Evolutionary conservation across 1,140 invertebrate genomes (phyloP).

Genomic region (Atopsyche davidsoni): DNA sequence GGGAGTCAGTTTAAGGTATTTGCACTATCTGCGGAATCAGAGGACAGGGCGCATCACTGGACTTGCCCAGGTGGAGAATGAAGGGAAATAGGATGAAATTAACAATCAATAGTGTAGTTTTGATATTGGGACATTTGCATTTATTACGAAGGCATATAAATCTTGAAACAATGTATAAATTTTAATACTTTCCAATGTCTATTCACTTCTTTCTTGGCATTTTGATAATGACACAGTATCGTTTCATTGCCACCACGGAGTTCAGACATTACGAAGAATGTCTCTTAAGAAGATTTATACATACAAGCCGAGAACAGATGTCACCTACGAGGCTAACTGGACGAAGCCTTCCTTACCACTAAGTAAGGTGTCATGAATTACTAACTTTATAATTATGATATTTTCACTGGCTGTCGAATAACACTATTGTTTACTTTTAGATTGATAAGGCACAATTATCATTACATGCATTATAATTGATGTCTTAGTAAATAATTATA

Average conservation of each 20-base stretch:
- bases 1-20: too few species aligned
- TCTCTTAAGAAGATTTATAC: too few species aligned
- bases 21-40: too few species aligned
- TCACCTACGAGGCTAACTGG: too few species aligned
- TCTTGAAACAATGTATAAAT: slow-evolving; percentile 24
- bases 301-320: slow-evolving; percentile 2
- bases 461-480: slow-evolving; percentile 15
- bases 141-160: slow-evolving; percentile 26
- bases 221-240: slow-evolving; percentile 26
- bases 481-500: neutral
- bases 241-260: too few species aligned
- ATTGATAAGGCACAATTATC: slow-evolving; percentile 25
- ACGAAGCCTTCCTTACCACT: too few species aligned
- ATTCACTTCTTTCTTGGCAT: slow-evolving; percentile 15
- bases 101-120: too few species aligned
- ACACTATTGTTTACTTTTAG: slow-evolving; percentile 13
- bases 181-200: slow-evolving; percentile 2
- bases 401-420: slow-evolving; percentile 4
- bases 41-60: too few species aligned
- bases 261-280: too few species aligned
- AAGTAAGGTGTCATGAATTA: too few species aligned
- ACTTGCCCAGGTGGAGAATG: too few species aligned
- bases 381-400: slow-evolving; percentile 1
- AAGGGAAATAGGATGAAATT: too few species aligned
- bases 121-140: slow-evolving; percentile 26